phyloP scores from a whole-genome alignment of 2,888 invertebrate species.

The Zeuzera pyrina region DNA sequence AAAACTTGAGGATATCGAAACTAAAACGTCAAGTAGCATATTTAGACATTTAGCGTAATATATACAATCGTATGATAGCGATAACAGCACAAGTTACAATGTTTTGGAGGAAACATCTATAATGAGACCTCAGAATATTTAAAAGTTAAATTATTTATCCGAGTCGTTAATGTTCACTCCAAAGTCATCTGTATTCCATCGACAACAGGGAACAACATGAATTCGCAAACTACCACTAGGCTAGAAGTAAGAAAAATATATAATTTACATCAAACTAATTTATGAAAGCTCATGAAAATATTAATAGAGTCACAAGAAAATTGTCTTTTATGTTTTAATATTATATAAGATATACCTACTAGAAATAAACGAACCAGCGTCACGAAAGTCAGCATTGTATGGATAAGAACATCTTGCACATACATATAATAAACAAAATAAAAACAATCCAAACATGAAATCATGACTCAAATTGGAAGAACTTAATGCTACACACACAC shows the following conservation, averaged over 20 bases:
- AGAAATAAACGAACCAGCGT: constrained; percentile 33
- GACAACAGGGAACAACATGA: constrained; percentile 15
- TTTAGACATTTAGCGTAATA: too few species aligned
- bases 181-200: not conserved
- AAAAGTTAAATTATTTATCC: too few species aligned
- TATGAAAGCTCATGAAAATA: constrained; percentile 67
- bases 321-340: constrained; percentile 69
- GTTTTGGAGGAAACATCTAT: too few species aligned
- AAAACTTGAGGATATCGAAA: too few species aligned
- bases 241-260: constrained; percentile 70
- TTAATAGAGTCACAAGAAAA: constrained; percentile 52
- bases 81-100: too few species aligned
- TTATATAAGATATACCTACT: constrained; percentile 33
- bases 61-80: too few species aligned
- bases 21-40: too few species aligned
- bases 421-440: not conserved
- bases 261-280: constrained; percentile 47
- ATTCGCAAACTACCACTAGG: constrained; percentile 35
- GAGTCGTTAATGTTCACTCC: not conserved
- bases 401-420: constrained; percentile 11
- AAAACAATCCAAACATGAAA: constrained; percentile 40
- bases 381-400: constrained; percentile 15
- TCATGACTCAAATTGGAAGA: constrained; percentile 22
- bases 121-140: too few species aligned
- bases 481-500: constrained; percentile 47